These are phyloP conservation scores for Liasis olivaceus DNA, from an alignment of 2,797 vertebrate genomes.

Conservation along the genomic window DNA sequence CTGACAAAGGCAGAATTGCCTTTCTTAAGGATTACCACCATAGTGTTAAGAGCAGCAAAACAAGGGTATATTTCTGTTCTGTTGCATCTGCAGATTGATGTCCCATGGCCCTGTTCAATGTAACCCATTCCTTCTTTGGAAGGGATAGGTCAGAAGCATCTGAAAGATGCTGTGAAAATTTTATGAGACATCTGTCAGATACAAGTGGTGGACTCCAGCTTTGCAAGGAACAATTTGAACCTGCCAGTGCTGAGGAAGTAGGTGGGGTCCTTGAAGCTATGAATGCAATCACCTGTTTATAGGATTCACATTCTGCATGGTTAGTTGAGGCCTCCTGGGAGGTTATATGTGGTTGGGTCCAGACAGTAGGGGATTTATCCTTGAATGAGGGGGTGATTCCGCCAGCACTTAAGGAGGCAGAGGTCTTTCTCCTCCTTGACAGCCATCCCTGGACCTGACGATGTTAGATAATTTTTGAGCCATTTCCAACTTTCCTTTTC, in stretches of 20 bases:
- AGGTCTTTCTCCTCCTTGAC: neutral
- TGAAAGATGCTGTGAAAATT: neutral
- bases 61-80: neutral
- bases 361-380: neutral
- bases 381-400: neutral
- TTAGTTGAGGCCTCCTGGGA: neutral
- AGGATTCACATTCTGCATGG: neutral
- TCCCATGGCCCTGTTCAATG: neutral
- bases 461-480: neutral
- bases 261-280: neutral
- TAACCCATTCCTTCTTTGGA: neutral
- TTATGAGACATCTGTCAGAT: neutral
- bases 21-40: neutral
- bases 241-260: neutral
- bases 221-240: neutral
- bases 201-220: neutral
- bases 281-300: neutral
- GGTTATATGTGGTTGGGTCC: neutral
- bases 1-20: neutral
- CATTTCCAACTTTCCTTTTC: neutral
- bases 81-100: neutral
- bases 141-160: neutral
- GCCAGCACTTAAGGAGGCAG: neutral
- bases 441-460: neutral
- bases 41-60: neutral